A percentile compares a stretch with the other conserved stretches of the same genome.
These are phyloP conservation scores for Pterostichus niger DNA, from an alignment of 2,888 invertebrate genomes.

Conservation along the genomic window DNA sequence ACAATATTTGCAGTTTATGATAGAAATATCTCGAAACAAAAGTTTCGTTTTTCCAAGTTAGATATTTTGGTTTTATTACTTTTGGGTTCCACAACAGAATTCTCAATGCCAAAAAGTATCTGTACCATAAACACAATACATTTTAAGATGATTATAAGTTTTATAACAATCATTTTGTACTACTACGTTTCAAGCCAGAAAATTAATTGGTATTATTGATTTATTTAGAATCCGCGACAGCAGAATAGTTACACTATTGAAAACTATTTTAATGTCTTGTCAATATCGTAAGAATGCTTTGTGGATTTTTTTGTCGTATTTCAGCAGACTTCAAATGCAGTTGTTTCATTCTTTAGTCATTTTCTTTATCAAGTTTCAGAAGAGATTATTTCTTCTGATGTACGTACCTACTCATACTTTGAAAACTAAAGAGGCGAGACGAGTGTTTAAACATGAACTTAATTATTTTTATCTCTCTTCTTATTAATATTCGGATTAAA, in stretches of 20 bases:
- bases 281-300: conserved; percentile 18
- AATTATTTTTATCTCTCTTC: conserved; percentile 56
- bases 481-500: conserved; percentile 59
- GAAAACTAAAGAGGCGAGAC: conserved; percentile 48
- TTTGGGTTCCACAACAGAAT: too few species aligned
- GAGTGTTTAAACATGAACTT: conserved; percentile 59
- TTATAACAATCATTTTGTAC: too few species aligned
- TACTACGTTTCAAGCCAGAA: too few species aligned
- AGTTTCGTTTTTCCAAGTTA: too few species aligned
- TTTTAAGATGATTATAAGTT: too few species aligned
- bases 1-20: too few species aligned
- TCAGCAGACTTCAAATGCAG: conserved; percentile 15
- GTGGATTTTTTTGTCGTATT: conserved; percentile 23
- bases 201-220: conserved; percentile 6
- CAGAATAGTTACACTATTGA: not conserved
- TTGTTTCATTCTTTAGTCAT: conserved; percentile 5
- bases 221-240: not conserved
- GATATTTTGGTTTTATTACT: too few species aligned
- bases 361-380: conserved; percentile 27
- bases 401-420: conserved; percentile 44
- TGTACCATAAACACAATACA: too few species aligned
- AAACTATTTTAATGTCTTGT: conserved; percentile 21
- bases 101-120: too few species aligned
- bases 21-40: too few species aligned
- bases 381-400: conserved; percentile 39